phyloP scores from a whole-genome alignment of 2,113 vertebrate species.

The Phoxinus phoxinus region DNA sequence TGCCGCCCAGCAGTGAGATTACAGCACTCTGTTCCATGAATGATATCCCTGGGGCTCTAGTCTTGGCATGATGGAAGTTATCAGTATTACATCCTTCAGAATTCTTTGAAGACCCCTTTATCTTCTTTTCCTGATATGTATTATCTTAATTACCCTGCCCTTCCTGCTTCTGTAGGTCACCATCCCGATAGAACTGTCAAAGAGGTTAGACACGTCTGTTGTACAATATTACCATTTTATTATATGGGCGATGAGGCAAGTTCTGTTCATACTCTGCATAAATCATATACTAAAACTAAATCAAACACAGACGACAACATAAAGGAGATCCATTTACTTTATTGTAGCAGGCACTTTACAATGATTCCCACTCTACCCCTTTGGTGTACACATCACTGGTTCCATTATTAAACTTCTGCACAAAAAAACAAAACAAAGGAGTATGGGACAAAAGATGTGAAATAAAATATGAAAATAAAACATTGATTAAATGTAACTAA shows the following conservation, averaged over 20 bases:
- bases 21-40: not conserved
- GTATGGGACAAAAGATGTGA: conserved; percentile 28
- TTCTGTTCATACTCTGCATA: not conserved
- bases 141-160: conserved; percentile 29
- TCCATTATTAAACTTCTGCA: conserved; percentile 54
- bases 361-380: conserved; percentile 40
- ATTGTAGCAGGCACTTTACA: conserved; percentile 61
- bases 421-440: conserved; percentile 41
- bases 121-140: conserved; percentile 26
- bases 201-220: not conserved
- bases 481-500: conserved; percentile 13
- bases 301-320: conserved; percentile 18
- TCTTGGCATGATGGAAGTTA: conserved; percentile 18
- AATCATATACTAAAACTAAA: not conserved
- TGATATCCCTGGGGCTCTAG: not conserved
- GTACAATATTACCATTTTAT: not conserved
- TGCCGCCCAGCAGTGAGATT: conserved; percentile 6
- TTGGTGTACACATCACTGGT: conserved; percentile 15
- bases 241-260: not conserved
- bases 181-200: not conserved
- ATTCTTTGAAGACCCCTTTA: not conserved
- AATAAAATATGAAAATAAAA: conserved; percentile 23
- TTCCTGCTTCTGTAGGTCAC: conserved; percentile 25
- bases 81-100: conserved; percentile 18
- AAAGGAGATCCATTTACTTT: conserved; percentile 55